Base-by-base conservation (phyloP, 2,888 invertebrate species). In the Pristionchus fissidentatus region DNA sequence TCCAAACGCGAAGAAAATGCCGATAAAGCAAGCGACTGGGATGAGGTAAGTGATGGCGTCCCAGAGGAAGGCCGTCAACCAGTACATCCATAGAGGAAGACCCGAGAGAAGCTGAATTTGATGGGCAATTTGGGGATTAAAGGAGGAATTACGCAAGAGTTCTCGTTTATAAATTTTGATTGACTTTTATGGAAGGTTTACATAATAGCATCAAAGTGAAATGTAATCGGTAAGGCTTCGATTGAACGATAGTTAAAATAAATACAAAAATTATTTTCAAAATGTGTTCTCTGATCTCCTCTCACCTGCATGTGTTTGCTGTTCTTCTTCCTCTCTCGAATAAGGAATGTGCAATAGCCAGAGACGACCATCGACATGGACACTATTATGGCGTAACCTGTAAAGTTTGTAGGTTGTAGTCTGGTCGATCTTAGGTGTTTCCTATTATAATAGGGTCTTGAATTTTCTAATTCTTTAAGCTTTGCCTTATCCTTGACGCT, bases 321-420 rank as follows among this genome's bases (percentile, higher is more conserved):
- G 52, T 89, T 89, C 87, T 90, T 90, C 85, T 90, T 89, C 15
- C 90, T 83, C 70, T 90, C 90, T 10, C 89, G 87, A 57, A 90
- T 90, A 32, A 90, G 70, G 84, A 90, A 90, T n/a, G 86, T 83
- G 10, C 87, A 86, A 82, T 88, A 90, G 10, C 89, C 88, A n/a
- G 89, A 88, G 26, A 88, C 86, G 10, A 83, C 86, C 86, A 88
- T 84, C 10, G 73, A 73, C 83, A 85, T 84, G 19, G 70, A 46
- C 0, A 70, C 73, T 15, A 83, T 83, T 5, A 83, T 70, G 0
- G 38, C 70, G n/a, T 35, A 35, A 4, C 73, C 80, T 81, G 43
- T 19, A 81, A 8, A 3, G 0, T n/a, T n/a, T n/a, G n/a, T n/a
- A n/a, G n/a, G n/a, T n/a, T n/a, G n/a, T n/a, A n/a, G n/a, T n/a